Evolutionary conservation across 1,140 invertebrate genomes (phyloP), one percentile per base, ranked within the genome.

Genomic region (Ceratoteleas bidentatus): DNA sequence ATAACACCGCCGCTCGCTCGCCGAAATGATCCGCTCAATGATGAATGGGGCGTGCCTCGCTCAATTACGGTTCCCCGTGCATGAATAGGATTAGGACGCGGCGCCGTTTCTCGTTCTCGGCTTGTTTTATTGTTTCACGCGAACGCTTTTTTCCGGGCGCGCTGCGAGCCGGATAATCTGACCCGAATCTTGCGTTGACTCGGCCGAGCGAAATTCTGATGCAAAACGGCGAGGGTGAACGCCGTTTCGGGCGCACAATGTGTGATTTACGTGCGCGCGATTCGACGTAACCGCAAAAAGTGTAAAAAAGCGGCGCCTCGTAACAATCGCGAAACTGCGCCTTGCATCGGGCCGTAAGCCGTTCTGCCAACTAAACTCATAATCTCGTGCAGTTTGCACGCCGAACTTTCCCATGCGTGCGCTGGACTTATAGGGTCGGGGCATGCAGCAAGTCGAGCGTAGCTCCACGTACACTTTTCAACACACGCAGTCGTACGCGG

Each of bases 381-480:
- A 91, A 91, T 91, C 89, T 90, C 88, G 79, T 86, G 81, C 87
- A 89, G 88, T 88, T 87, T 85, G 87, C 89, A 91, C 88, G 85
- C 86, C 86, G 87, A 86, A 85, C 86, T 90, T 91, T 91, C 89
- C 88, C 90, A 91, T 90, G 88, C 86, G 86, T 81, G 85, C 52
- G 54, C 73, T 66, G 78, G 79, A 80, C 76, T 73, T 69, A 80
- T 85, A 80, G 82, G 79, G 38, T 79, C 60, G 78, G 73, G 84
- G 84, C 84, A 86, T 87, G 83, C 84, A 80, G 85, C 85, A 88
- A 88, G 88, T 88, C 84, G 86, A 81, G 77, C 81, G 60, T 86
- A 45, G 54, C 72, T 54, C 43, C 65, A 68, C 66, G 56, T 66
- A 81, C 47, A 61, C 70, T 65, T 69, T 54, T 58, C 36, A 70